Base-by-base conservation (phyloP, 2,113 vertebrate genomes). In the Vimba vimba region DNA sequence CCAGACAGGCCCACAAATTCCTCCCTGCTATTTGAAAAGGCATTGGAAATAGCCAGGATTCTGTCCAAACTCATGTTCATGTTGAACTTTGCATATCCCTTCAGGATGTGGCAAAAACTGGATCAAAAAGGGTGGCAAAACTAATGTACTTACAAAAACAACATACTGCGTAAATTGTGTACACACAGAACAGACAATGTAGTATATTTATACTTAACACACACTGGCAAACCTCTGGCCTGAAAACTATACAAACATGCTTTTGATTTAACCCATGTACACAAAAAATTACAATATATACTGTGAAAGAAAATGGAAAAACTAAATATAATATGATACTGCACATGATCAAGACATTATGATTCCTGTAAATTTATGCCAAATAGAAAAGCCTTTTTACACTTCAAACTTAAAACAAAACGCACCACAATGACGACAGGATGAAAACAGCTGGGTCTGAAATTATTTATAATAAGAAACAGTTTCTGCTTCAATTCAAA, bases 1-100 rank as follows among this genome's bases (percentile, higher is more conserved):
- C 90, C 79, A 87, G 92, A 84, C 91, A 93, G 86, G 92, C 91
- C 91, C 90, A 82, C 87, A 87, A 89, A 92, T 91, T 92, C 89
- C 85, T 90, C 36, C 2, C 13, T 62, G 52, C 82, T 87, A 88
- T 74, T 69, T 74, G 68, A 39, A 86, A 69, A 81, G 79, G 50
- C 59, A 74, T 47, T 50, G 55, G 23, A 78, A 52, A 47, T 66
- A 45, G 68, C 66, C 36, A 74, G 68, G 36, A 79, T 80, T 57
- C 55, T 36, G 66, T 86, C 77, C 52, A 81, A 73, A 74, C 68
- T 82, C 45, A 50, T 74, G 80, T 73, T 52, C 73, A 33, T 33
- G 33, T 33, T 33, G 33, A 33, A 33, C 50, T 43, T 73, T 39
- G 73, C 85, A 55, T 59, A 75, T 36, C 25, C 47, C 50, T 77